Percentiles rank a stretch among this genome's conserved stretches.
phyloP scores from a whole-genome alignment of 2,113 vertebrate species.

The Myodes glareolus region DNA sequence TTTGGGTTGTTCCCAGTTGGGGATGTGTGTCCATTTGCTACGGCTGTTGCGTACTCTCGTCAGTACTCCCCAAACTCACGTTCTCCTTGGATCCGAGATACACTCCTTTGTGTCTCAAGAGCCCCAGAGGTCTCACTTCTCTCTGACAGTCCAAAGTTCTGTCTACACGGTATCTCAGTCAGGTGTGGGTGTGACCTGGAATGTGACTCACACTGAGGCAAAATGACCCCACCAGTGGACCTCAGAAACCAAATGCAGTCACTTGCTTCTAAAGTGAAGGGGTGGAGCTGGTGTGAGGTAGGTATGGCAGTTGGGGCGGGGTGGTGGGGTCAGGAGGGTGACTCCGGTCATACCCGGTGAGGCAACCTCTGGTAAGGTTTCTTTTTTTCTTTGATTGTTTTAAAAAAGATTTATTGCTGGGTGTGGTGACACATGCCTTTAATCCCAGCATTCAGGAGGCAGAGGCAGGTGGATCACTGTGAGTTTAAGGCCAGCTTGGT shows the following conservation, averaged over 20 bases:
- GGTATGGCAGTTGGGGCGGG: fast-evolving
- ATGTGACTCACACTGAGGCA: neutral
- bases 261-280: neutral
- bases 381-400: neutral
- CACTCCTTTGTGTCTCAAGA: neutral
- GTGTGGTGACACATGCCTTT: neutral
- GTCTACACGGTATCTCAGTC: neutral
- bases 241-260: neutral
- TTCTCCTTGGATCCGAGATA: neutral
- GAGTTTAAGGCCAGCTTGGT: neutral
- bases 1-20: neutral
- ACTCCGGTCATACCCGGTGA: neutral
- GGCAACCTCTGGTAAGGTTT: neutral
- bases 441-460: neutral
- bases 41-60: neutral
- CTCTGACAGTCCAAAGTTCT: neutral
- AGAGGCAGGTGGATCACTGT: neutral
- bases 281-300: too few relatives aligned
- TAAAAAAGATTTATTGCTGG: neutral
- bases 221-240: neutral
- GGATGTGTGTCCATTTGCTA: neutral
- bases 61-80: neutral
- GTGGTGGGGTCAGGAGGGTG: neutral
- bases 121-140: neutral
- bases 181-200: neutral